phyloP scores from a whole-genome alignment of 2,797 vertebrate species.

The Tympanoctomys barrerae region DNA sequence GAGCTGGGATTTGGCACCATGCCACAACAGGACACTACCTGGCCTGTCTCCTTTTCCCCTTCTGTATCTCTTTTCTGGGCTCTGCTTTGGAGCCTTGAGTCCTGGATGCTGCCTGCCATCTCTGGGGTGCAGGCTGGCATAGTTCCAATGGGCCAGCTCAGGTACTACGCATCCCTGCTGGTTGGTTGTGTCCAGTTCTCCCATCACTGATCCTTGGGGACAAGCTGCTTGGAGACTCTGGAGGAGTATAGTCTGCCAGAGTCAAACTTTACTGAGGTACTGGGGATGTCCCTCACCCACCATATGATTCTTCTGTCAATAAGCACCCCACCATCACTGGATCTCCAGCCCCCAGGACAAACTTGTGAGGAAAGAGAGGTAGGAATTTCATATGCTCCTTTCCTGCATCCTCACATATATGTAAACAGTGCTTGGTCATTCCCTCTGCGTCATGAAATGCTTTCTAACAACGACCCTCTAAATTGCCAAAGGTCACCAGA shows the following conservation, averaged over 20 bases:
- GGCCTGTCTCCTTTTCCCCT: accelerated
- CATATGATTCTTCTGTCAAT: neutral
- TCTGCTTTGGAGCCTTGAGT: accelerated
- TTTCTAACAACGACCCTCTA: neutral
- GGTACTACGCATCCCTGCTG: too few species aligned
- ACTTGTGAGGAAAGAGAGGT: neutral
- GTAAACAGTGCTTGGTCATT: neutral
- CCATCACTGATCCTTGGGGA: accelerated
- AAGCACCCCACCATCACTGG: neutral
- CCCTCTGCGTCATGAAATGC: neutral
- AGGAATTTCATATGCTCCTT: accelerated
- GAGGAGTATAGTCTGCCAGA: neutral
- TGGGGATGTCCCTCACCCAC: accelerated
- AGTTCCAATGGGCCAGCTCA: neutral
- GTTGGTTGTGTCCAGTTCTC: neutral
- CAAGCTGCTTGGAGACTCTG: neutral
- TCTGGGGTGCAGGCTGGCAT: neutral
- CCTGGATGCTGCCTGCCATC: neutral
- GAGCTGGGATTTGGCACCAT: accelerated
- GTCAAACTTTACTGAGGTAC: neutral
- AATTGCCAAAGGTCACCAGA: neutral
- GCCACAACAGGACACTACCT: neutral
- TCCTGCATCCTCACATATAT: too few species aligned
- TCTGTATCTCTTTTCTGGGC: neutral
- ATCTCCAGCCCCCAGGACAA: accelerated